Evolutionary conservation across 1,140 invertebrate species (phyloP), one percentile per base, ranked within the genome.

Genomic region (Lepidurus arcticus): DNA sequence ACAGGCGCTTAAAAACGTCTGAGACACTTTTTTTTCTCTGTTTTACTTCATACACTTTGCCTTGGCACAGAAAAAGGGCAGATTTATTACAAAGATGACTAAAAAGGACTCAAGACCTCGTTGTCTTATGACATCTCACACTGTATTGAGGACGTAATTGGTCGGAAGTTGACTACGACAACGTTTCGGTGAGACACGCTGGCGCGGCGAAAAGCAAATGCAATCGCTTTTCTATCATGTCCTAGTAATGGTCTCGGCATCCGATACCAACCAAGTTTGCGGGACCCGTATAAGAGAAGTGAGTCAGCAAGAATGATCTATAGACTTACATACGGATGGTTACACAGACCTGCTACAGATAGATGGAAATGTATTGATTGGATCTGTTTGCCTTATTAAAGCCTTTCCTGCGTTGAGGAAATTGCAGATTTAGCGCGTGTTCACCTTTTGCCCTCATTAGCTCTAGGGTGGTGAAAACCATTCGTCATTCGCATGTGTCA

Each of bases 301-400:
- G 53, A 11, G 53, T 65, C 53, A 65, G 53, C 53, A 65, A 21
- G 21, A 65, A 16, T 65, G 53, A 65, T 65, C 53, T 65, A 65
- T 65, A 21, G 53, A 65, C 53, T n/a, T 16, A 65, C 53, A 21
- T 65, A 65, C 53, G 21, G 53, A 65, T 65, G 53, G 53, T 16
- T 65, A 9, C 16, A 65, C 53, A 65, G 21, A 16, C 53, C n/a
- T 65, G 53, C 53, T 11, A 10, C 53, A 65, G 16, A 65, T 1
- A 65, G 53, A 65, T 65, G 16, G 53, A 65, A 13, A 65, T 65
- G 53, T 65, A 65, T 65, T 65, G 53, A 65, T 65, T 65, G 53
- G 6, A 65, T 7, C 6, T 65, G 53, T 13, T n/a, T 65, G 9
- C 9, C 13, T 65, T 11, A 65, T 65, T 10, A 65, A 53, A 65